Percentiles rank a stretch among this genome's conserved stretches.
phyloP scores from a whole-genome alignment of 2,797 vertebrate genomes.

The Mastacembelus armatus region DNA sequence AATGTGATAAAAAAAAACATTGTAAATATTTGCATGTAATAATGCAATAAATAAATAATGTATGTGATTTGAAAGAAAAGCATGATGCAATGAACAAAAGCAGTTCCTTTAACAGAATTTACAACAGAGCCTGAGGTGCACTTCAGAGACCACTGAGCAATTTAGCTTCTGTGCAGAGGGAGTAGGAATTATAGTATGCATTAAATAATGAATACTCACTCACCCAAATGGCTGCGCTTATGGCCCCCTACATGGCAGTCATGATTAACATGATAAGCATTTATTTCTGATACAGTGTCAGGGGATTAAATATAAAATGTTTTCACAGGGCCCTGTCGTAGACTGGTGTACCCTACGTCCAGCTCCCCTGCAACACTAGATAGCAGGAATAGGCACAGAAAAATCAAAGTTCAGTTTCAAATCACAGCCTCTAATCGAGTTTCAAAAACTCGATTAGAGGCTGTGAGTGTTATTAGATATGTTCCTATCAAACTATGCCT shows the following conservation, averaged over 20 bases:
- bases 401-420: background rate
- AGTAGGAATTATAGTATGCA: conserved; percentile 5
- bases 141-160: conserved; percentile 42
- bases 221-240: conserved; percentile 15
- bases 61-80: background rate
- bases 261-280: no score
- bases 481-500: conserved; percentile 5
- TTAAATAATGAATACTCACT: conserved; percentile 40
- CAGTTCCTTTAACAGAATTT: conserved; percentile 11
- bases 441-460: conserved; percentile 17
- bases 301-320: background rate
- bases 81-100: conserved; percentile 21
- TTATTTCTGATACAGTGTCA: no score
- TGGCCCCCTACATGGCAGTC: conserved; percentile 1
- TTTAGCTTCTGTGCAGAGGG: conserved; percentile 6
- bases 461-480: background rate
- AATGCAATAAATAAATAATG: background rate
- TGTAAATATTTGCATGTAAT: conserved; percentile 1
- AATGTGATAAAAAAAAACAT: background rate
- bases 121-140: conserved; percentile 11
- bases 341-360: no score
- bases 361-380: no score
- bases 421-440: no score
- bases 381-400: no score
- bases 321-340: no score